Base-by-base conservation (phyloP, 2,797 vertebrate species). In the Podargus strigoides region DNA sequence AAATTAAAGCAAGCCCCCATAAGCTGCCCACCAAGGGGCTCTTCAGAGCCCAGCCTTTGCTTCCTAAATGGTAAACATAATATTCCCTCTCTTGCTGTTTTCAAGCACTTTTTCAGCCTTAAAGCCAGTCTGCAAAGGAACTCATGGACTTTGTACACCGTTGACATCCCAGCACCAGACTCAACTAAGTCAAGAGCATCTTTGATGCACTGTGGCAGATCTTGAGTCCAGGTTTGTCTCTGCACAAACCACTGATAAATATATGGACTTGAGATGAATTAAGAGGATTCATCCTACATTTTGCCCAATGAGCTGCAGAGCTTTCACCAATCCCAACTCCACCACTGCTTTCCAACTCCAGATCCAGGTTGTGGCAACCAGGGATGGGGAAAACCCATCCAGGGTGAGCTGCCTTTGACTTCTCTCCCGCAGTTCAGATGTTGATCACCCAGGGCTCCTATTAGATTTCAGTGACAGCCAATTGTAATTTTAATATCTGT, bases 141-240 rank as follows among this genome's bases (percentile, higher is more conserved):
- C 64, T 83, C 13, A 0, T 4, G 30, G 60, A 7, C 49, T 24
- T 63, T 2, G 15, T 7, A 24, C 18, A 4, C 12, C 5, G 30
- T 6, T 44, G 32, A 12, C 12, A 12, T 7, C 41, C 34, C 36
- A 8, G 20, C 26, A 36, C 7, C 10, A 39, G 9, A 7, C 55
- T n/a, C 41, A 22, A 3, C 12, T 6, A 14, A 52, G 16, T 6
- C 47, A 19, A 20, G 55, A 42, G 52, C 77, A 42, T 60, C 86
- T 30, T 36, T 2, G 1, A 8, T 0, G 12, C 1, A 6, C 19
- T 18, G n/a, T 2, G 2, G 28, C 7, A 18, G 16, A n/a, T 18
- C 26, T 28, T 1, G 6, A 9, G 27, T 16, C 39, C 62, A 19
- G 6, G 9, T 3, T 42, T 11, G 18, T 49, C 50, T 37, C 6